Base-by-base conservation (phyloP, 2,888 invertebrate genomes). In the Tuberolachnus salignus region DNA sequence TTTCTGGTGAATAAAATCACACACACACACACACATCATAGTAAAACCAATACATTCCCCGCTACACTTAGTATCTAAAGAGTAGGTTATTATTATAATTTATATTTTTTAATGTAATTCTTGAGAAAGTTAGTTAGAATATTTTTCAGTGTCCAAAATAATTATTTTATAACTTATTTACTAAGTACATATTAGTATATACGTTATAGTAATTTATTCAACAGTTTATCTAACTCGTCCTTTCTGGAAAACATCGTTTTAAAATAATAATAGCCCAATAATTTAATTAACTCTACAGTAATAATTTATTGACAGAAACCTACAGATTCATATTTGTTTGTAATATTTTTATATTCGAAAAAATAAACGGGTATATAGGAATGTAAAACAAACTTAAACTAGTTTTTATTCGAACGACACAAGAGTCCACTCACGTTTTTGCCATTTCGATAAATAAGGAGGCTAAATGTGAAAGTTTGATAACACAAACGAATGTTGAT, bases 381-480 rank as follows among this genome's bases (percentile, higher is more conserved):
- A 4, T 16, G 13, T n/a, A 51, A 73, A 34, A n/a, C 42, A 4
- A 53, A 53, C 63, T 42, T 53, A 64, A 42, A 23, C 42, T 63
- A 73, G 63, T 73, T 73, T 63, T 51, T 13, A 59, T 13, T 2
- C 3, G 46, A 16, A 26, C 16, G 14, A 21, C 16, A 44, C 9
- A 6, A 6, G 42, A 13, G n/a, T 64, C 63, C 26, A 14, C 53
- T 51, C 42, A 64, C 53, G 53, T 53, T 63, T 63, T 63, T 64
- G 63, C 64, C 63, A 74, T 53, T 74, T 53, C n/a, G 23, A 67
- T 78, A 59, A 78, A 34, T 34, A 34, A 67, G 13, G 78, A 78
- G 78, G 78, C 67, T 78, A 78, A 69, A 78, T 78, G 78, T 78
- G 78, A 78, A 78, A 78, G 78, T 78, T 69, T 51, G 46, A 69